Conservation (phyloP, 2,888 invertebrate species). For the Biston betularia region DNA sequence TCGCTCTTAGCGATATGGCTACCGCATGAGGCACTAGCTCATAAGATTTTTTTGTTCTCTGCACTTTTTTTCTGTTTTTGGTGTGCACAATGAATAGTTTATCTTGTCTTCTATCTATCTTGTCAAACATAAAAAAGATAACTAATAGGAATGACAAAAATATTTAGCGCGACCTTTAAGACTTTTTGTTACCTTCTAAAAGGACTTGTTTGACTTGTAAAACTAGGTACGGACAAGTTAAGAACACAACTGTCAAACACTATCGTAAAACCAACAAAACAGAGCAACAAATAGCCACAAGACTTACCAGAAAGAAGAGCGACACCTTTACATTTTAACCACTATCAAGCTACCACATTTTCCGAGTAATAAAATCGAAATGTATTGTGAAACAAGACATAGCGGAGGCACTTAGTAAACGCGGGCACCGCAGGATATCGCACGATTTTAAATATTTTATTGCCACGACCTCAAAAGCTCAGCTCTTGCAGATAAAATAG, state of each 20-base stretch:
- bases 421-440: constrained; percentile 72
- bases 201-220: too few relatives aligned
- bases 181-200: too few relatives aligned
- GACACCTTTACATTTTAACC: constrained; percentile 35
- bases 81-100: too few relatives aligned
- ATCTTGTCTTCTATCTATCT: too few relatives aligned
- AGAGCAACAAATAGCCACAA: constrained; percentile 10
- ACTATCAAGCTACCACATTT: constrained; percentile 39
- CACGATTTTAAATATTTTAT: constrained; percentile 69
- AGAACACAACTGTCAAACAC: neutral
- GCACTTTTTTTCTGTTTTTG: too few relatives aligned
- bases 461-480: constrained; percentile 26
- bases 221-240: neutral
- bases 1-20: too few relatives aligned
- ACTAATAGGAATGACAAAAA: too few relatives aligned
- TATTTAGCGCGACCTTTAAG: too few relatives aligned
- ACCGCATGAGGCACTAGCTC: too few relatives aligned
- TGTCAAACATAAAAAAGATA: too few relatives aligned
- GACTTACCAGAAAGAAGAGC: constrained; percentile 33
- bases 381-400: constrained; percentile 61
- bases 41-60: too few relatives aligned
- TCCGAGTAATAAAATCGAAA: constrained; percentile 48
- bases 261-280: constrained; percentile 5
- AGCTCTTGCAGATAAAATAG: constrained; percentile 31
- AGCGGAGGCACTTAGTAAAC: constrained; percentile 68